phyloP scores from a whole-genome alignment of 2,113 vertebrate species.

The Odobenus rosmarus region DNA sequence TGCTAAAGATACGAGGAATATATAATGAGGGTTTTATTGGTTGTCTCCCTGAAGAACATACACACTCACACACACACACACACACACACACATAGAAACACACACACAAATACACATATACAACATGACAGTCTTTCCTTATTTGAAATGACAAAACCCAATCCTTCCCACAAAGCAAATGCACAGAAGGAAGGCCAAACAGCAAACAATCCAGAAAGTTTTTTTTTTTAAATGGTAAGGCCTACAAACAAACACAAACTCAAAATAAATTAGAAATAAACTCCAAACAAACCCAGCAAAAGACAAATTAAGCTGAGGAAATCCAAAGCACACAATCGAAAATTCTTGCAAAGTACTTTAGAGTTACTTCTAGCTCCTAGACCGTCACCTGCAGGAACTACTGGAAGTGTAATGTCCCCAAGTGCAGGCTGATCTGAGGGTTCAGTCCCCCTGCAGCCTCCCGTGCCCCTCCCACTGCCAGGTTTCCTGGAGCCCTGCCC shows the following conservation, averaged over 20 bases:
- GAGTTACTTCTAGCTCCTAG: conserved; percentile 30
- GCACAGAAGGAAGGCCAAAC: not conserved
- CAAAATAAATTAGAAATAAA: conserved; percentile 65
- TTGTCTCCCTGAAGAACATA: not conserved
- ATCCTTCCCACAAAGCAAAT: not conserved
- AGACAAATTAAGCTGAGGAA: not conserved
- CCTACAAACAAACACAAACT: conserved; percentile 25
- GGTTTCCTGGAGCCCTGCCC: conserved; percentile 72
- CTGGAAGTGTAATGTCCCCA: not conserved
- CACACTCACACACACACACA: not conserved
- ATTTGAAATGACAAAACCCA: conserved; percentile 15
- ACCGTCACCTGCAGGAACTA: not conserved
- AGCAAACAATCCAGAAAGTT: conserved; percentile 24
- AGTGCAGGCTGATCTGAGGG: not conserved
- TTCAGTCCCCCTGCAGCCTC: not conserved
- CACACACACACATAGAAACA: not conserved
- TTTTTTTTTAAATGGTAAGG: not conserved
- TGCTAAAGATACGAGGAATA: not conserved
- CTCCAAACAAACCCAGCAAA: conserved; percentile 13
- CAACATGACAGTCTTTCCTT: not conserved
- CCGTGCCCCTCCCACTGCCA: conserved; percentile 16
- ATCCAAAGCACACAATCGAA: conserved; percentile 49
- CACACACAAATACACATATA: not conserved
- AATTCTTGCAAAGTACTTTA: conserved; percentile 12
- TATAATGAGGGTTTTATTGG: not conserved